Evolutionary conservation across 2,888 invertebrate species (phyloP).

Genomic region (Xestia sexstrigata): DNA sequence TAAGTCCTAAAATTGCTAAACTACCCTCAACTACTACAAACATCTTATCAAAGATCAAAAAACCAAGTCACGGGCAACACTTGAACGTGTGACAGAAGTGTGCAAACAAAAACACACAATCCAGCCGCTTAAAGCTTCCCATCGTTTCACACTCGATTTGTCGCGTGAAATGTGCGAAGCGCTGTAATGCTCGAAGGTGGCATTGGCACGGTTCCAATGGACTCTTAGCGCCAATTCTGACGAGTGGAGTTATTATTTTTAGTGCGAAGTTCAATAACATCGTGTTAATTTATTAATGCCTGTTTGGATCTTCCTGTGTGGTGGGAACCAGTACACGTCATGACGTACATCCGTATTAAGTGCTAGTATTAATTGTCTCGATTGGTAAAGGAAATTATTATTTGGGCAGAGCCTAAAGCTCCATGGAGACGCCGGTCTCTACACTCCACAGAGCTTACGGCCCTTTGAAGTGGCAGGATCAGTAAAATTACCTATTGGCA

Average conservation of each 20-base stretch:
- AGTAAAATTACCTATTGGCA: not conserved
- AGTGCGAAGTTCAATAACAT: slow-evolving; percentile 75
- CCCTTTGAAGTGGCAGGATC: not conserved
- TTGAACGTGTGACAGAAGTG: slow-evolving; percentile 59
- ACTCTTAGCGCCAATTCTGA: slow-evolving; percentile 73
- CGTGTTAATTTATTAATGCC: slow-evolving; percentile 51
- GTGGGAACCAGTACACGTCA: slow-evolving; percentile 12
- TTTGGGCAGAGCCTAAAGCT: not conserved
- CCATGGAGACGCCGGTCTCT: not conserved
- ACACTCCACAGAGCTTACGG: not conserved
- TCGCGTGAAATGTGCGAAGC: slow-evolving; percentile 66
- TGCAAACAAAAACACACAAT: slow-evolving; percentile 61
- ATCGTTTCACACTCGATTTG: slow-evolving; percentile 70
- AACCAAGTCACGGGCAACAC: slow-evolving; percentile 49
- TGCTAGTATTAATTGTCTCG: slow-evolving; percentile 24
- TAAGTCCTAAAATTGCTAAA: slow-evolving; percentile 1
- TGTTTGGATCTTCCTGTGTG: slow-evolving; percentile 41
- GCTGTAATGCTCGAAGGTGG: slow-evolving; percentile 67
- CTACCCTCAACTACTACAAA: not conserved
- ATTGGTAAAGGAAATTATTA: not conserved
- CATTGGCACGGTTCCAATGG: slow-evolving; percentile 72
- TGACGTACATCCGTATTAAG: slow-evolving; percentile 41
- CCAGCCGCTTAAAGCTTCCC: slow-evolving; percentile 70
- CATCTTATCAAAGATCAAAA: slow-evolving; percentile 32
- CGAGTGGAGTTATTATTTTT: slow-evolving; percentile 72